Base-by-base conservation (phyloP, 1,140 invertebrate genomes). In the Aphelenchoides fujianensis region DNA sequence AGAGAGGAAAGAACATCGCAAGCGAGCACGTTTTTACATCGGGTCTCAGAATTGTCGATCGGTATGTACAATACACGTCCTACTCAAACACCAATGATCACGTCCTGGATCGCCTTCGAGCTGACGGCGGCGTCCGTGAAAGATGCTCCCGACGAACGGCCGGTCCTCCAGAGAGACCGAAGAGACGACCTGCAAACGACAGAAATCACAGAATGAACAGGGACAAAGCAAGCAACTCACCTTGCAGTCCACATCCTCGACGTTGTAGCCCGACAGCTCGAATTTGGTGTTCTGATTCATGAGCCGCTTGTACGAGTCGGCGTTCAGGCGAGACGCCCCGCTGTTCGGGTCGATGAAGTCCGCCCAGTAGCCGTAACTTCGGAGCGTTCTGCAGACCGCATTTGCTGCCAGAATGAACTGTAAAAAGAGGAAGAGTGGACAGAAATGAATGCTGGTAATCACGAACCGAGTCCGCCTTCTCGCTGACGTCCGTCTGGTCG, bases 401-500 rank as follows among this genome's bases (percentile, higher is more conserved):
- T 59, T 59, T 59, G 55, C 55, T 30, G 55, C 55, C 5, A 59
- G 23, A 59, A 59, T 32, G 23, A 59, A 59, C 55, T 59, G n/a
- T n/a, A 59, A 59, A 59, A 5, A 59, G 7, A 7, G 5, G 55
- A 19, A 19, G 7, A n/a, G n/a, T n/a, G n/a, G n/a, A n/a, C n/a
- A n/a, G n/a, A n/a, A n/a, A n/a, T n/a, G n/a, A n/a, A n/a, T n/a
- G n/a, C n/a, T n/a, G 55, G 34, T 59, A 59, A 59, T 59, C 5
- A 59, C 55, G 28, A 30, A 59, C 55, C 27, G 55, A 59, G 34
- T 59, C 55, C 34, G 55, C 55, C 23, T 59, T 59, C 55, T 59
- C 55, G 5, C 5, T 59, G 5, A 59, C 7, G 7, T 19, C 19
- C 28, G 19, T 59, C 7, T 5, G 23, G 5, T 59, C 55, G 5